Base-by-base conservation (phyloP, 2,888 invertebrate genomes). In the Polydrusus pterygomalis region DNA sequence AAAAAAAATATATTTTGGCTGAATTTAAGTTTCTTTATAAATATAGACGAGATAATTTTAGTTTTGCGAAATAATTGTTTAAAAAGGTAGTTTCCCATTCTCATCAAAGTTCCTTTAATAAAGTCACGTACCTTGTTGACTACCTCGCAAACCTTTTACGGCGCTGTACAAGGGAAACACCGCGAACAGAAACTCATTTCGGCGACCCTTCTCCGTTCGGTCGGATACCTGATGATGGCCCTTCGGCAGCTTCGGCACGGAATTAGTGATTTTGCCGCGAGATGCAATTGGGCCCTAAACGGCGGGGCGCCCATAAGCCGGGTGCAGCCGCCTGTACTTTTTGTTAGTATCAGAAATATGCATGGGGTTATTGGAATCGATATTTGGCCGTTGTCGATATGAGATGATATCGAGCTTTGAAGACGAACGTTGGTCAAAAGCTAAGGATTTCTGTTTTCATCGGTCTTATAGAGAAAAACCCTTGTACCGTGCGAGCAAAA, bases 181-280 rank as follows among this genome's bases (percentile, higher is more conserved):
- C 68, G 68, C 68, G 68, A 69, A 58, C 58, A 69, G 45, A 58
- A 40, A 45, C 68, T 58, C 68, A 69, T 69, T 69, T 58, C 38
- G 20, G 58, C 68, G 68, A 69, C 68, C 68, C 68, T 69, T 67
- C 58, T 58, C 56, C 45, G 58, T 69, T 54, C 54, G 51, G 18
- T 25, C 68, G 68, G 56, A 30, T 69, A 69, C 68, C 68, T 69
- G 68, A 69, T 69, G 68, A 69, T 56, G 56, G 68, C 68, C 68
- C 68, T 69, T 69, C 68, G 68, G 68, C 68, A 18, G 45, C 58
- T 54, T 34, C 40, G 67, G 54, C 54, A 65, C 65, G 54, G 68
- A 69, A 69, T 58, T 69, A 69, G 68, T 69, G 68, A 40, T 58
- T 60, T 69, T 69, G 68, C 68, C 58, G 68, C 68, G 68, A 58